These are phyloP conservation scores for Aptenodytes patagonicus DNA, from an alignment of 2,113 vertebrate species.

Conservation along the genomic window DNA sequence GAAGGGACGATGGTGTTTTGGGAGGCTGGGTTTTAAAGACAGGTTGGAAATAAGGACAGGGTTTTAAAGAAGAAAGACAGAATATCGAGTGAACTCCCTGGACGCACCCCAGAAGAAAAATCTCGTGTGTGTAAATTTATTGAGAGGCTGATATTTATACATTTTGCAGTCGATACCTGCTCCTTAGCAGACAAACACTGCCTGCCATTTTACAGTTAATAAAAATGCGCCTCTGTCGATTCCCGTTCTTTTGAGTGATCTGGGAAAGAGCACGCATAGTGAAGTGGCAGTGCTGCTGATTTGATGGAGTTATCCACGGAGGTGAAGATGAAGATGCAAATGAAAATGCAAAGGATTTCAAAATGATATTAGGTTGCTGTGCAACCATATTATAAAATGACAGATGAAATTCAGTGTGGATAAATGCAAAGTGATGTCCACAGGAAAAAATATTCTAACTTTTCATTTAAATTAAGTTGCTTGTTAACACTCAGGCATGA, in stretches of 20 bases:
- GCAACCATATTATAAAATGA: conserved; percentile 14
- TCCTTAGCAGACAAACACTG: neutral
- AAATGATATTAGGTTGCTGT: conserved; percentile 35
- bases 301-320: neutral
- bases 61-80: neutral
- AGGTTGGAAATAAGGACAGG: neutral
- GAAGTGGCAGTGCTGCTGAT: neutral
- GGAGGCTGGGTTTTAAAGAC: neutral
- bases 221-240: neutral
- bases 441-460: neutral
- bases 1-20: neutral
- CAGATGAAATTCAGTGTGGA: neutral
- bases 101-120: neutral
- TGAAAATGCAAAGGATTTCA: conserved; percentile 17
- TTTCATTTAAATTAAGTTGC: conserved; percentile 7
- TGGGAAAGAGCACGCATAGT: rapidly evolving
- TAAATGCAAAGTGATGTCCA: conserved; percentile 39
- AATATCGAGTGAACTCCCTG: neutral
- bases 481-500: neutral
- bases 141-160: conserved; percentile 11
- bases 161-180: neutral
- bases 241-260: neutral
- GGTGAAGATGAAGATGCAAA: conserved; percentile 24
- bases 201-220: neutral
- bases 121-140: neutral